phyloP scores from a whole-genome alignment of 2,888 invertebrate genomes.

The Caenorhabditis sinica region DNA sequence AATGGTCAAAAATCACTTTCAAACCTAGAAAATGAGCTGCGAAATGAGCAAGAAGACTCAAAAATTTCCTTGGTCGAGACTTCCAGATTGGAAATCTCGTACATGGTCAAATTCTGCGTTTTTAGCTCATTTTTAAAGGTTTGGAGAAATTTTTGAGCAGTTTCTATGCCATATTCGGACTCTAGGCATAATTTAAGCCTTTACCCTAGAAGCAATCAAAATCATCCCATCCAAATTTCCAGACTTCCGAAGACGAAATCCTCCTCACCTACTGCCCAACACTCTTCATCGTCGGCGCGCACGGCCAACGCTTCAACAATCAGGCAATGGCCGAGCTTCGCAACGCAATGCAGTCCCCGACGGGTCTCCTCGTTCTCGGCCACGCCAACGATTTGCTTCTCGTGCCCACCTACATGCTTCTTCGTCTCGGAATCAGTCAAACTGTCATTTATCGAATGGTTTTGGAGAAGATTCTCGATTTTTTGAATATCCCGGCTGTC shows the following conservation, averaged over 20 bases:
- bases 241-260: conserved; percentile 79
- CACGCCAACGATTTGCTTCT: conserved; percentile 73
- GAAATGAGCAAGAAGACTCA: no score
- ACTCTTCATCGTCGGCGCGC: conserved; percentile 78
- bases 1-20: no score
- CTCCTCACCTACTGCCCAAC: conserved; percentile 80
- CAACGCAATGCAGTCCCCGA: conserved; percentile 71
- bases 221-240: conserved; percentile 35
- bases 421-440: conserved; percentile 74
- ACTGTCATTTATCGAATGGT: conserved; percentile 72
- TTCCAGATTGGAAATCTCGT: no score
- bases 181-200: no score
- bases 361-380: conserved; percentile 77
- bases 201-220: no score
- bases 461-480: conserved; percentile 76
- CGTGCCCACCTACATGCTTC: conserved; percentile 69
- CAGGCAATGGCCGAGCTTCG: conserved; percentile 71
- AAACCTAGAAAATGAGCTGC: no score
- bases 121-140: no score
- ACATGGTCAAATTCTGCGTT: no score
- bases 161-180: no score
- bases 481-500: conserved; percentile 69
- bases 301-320: conserved; percentile 71
- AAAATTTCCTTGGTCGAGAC: no score
- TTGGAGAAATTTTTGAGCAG: no score